These are phyloP conservation scores for Pluvianellus socialis DNA, from an alignment of 2,113 vertebrate genomes.

Conservation along the genomic window DNA sequence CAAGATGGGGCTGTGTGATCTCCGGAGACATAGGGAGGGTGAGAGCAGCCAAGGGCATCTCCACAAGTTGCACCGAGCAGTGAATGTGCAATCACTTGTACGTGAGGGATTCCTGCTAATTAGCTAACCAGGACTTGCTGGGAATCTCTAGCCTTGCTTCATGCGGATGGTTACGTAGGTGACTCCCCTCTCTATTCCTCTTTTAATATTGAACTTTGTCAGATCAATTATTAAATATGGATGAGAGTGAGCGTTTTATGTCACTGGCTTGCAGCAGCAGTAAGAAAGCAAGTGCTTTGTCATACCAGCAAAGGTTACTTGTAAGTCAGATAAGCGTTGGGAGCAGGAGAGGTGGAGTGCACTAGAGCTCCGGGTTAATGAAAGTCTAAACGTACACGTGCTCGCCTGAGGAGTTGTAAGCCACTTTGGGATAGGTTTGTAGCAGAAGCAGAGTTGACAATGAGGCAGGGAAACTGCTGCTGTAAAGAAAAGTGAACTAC, in stretches of 20 bases:
- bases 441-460: background rate
- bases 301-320: constrained; percentile 9
- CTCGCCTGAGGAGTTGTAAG: background rate
- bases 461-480: background rate
- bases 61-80: background rate
- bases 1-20: background rate
- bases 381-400: background rate
- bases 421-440: background rate
- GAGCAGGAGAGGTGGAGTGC: background rate
- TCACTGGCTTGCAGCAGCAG: background rate
- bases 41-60: background rate
- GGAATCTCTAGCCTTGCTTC: background rate
- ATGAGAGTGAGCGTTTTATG: background rate
- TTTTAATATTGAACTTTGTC: background rate
- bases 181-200: background rate
- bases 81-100: background rate
- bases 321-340: background rate
- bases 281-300: constrained; percentile 23
- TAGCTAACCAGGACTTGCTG: background rate
- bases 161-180: background rate
- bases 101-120: background rate
- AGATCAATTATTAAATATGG: constrained; percentile 23
- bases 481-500: background rate
- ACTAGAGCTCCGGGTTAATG: background rate
- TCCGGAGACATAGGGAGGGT: background rate